Evolutionary conservation across 2,888 invertebrate species (phyloP), one percentile per base, ranked within the genome.

Genomic region (Cerastis leucographa): DNA sequence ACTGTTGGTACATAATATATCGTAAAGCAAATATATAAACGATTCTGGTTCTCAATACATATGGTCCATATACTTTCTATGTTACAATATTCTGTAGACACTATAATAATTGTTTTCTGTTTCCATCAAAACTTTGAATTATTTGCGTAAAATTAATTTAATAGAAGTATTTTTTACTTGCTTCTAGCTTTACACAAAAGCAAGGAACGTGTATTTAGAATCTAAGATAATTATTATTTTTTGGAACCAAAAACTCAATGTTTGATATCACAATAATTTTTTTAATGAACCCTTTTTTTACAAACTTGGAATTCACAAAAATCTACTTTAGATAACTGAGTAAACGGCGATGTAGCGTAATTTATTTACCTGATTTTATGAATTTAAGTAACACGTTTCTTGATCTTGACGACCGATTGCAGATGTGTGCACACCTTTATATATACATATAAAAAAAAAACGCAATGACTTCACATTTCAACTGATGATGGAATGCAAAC

Each of bases 401-500:
- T 29, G 1, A 22, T 65, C 3, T 42, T 5, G 12, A 59, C 0
- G 22, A 64, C 1, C 5, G 2, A 17, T 72, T 65, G 9, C 40
- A 17, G 29, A 72, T 80, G 17, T 61, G 44, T 72, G 19, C 14
- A 68, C 42, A 64, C 19, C 44, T 25, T n/a, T 69, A 42, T 42
- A 40, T 19, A 3, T 35, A 35, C 19, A 66, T 40, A 51, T 22
- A 17, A 64, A 71, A 67, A 71, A 71, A 74, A 9, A 65, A 59
- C 9, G 3, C 49, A 3, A 71, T 46, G n/a, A 62, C 42, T 70
- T 66, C 29, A 35, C 14, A 64, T 56, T 54, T 74, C 7, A 51
- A 56, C 19, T 71, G n/a, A 42, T 51, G 66, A 83, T 66, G 83
- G 86, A 84, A 84, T 85, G 86, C 83, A 74, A 77, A 74, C 51